Evolutionary conservation across 2,113 vertebrate genomes (phyloP), one percentile per base, ranked within the genome.

Genomic region (Rhinopomastus cyanomelas): DNA sequence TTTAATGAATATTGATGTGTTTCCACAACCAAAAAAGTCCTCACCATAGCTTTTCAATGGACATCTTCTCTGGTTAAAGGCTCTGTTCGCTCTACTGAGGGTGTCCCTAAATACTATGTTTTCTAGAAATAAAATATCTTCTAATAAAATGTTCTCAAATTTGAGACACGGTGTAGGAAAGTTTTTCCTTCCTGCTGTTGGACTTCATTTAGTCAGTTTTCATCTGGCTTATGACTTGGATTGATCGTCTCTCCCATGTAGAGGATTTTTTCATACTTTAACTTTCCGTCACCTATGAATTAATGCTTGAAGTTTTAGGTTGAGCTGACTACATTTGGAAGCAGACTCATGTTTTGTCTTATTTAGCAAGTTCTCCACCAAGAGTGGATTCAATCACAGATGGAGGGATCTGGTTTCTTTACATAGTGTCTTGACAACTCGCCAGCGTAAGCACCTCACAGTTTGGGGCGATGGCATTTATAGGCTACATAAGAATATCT

Each of bases 401-500:
- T 11, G 6, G 66, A 53, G 34, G 17, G 75, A 56, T 93, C 74
- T 7, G 25, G 23, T 92, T 93, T 73, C 81, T 89, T 32, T 72
- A 34, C 34, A 11, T 0, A 23, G 61, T 3, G 6, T 52, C 88
- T 81, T 88, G 89, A 52, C 44, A 15, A 36, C 4, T 3, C 72
- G 89, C 85, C 87, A 90, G 89, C 17, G 5, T 51, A 71, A 87
- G 85, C 82, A 74, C 57, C 80, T 76, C 88, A 1, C 53, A 4
- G 36, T 37, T 56, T 60, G 56, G 78, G 36, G 37, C 81, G 10
- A 9, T 36, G 76, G 19, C 85, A 3, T 91, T 92, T 69, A 79
- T 74, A 27, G 78, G 60, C 92, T 85, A 7, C 44, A 27, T 11
- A 73, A 76, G 81, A 55, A 62, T 59, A 74, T 69, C 73, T 69